Evolutionary conservation across 2,888 invertebrate genomes (phyloP).

Genomic region (Luperina testacea): DNA sequence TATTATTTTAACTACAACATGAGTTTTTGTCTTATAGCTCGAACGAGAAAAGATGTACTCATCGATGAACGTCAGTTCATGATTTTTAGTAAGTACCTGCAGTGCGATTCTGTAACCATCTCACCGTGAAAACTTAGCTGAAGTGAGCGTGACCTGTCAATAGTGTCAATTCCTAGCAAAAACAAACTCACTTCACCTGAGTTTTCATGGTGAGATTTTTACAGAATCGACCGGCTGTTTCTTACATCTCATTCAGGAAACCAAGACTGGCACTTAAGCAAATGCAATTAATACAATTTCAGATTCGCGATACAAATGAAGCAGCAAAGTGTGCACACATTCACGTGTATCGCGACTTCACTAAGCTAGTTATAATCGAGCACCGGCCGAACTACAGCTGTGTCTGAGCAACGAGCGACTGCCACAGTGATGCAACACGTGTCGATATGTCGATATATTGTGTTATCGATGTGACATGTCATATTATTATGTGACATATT

Average conservation of each 20-base stretch:
- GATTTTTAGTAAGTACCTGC: not conserved
- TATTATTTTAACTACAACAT: not conserved
- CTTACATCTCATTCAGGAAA: not conserved
- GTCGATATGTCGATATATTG: slow-evolving; percentile 39
- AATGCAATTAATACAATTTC: slow-evolving; percentile 11
- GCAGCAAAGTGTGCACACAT: slow-evolving; percentile 44
- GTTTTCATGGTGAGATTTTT: no score
- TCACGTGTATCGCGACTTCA: slow-evolving; percentile 66
- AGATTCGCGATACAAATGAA: slow-evolving; percentile 23
- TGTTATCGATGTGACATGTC: not conserved
- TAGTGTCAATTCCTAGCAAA: no score
- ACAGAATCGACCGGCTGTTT: not conserved
- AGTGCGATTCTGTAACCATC: no score
- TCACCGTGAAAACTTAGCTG: no score
- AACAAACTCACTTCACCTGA: no score
- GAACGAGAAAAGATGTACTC: not conserved
- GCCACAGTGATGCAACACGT: slow-evolving; percentile 65
- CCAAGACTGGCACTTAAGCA: not conserved
- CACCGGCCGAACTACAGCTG: slow-evolving; percentile 82
- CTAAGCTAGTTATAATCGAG: slow-evolving; percentile 86
- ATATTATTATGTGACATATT: not conserved
- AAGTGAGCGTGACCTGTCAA: no score
- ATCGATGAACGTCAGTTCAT: no score
- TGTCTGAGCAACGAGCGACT: slow-evolving; percentile 81
- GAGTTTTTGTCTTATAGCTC: not conserved